Evolutionary conservation across 2,888 invertebrate genomes (phyloP).

Genomic region (Epirrita christyi): DNA sequence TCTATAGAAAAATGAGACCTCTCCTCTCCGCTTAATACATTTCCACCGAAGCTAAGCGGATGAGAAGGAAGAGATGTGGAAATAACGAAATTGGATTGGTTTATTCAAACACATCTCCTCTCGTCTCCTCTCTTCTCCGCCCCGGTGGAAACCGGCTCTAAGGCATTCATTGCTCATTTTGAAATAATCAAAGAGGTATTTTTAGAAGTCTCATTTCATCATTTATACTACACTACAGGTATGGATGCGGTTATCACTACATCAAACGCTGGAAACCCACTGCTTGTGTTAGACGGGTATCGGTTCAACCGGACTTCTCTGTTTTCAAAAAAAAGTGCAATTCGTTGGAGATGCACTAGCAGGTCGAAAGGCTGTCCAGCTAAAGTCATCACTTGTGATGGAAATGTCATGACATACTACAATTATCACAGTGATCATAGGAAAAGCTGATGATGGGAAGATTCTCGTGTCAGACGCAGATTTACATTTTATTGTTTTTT

Average conservation of each 20-base stretch:
- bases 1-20: too few relatives aligned
- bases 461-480: too few relatives aligned
- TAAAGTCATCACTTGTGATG: constrained; percentile 1
- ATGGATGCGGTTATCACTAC: constrained; percentile 41
- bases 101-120: too few relatives aligned
- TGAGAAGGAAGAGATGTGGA: too few relatives aligned
- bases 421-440: constrained; percentile 16
- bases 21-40: too few relatives aligned
- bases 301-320: constrained; percentile 42
- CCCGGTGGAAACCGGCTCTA: too few relatives aligned
- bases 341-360: constrained; percentile 12
- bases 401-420: not conserved
- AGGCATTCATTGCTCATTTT: too few relatives aligned
- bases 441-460: not conserved
- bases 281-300: constrained; percentile 40
- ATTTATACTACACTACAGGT: not conserved
- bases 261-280: constrained; percentile 46
- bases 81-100: too few relatives aligned
- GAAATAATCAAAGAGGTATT: too few relatives aligned
- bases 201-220: not conserved
- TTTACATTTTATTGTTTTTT: too few relatives aligned
- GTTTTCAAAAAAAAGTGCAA: not conserved
- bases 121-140: too few relatives aligned
- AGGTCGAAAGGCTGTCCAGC: constrained; percentile 5
- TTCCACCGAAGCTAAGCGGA: too few relatives aligned